A percentile compares a stretch with the other conserved stretches of the same genome.
Evolutionary conservation across 2,888 invertebrate genomes (phyloP).

Genomic region (Pollenia angustigena): DNA sequence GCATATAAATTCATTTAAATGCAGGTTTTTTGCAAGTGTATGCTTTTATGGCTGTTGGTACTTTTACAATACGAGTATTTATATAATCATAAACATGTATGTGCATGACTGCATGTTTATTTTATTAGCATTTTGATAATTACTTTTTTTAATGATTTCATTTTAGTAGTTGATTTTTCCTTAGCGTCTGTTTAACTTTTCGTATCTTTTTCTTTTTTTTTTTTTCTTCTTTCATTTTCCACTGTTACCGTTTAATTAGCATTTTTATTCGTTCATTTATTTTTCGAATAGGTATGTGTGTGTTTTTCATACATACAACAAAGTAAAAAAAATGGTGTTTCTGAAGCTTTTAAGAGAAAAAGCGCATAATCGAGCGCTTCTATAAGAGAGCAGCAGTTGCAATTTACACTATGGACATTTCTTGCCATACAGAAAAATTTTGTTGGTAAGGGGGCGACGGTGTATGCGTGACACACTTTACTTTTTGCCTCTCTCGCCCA

Average conservation of each 20-base stretch:
- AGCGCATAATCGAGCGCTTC: too few relatives aligned
- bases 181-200: slow-evolving; percentile 33
- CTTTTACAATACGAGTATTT: neutral
- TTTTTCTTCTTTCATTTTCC: slow-evolving; percentile 31
- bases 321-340: too few relatives aligned
- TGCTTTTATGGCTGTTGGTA: neutral
- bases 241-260: slow-evolving; percentile 60
- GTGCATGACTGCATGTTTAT: slow-evolving; percentile 67
- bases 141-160: slow-evolving; percentile 69
- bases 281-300: neutral
- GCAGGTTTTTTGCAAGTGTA: neutral
- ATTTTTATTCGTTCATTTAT: slow-evolving; percentile 65
- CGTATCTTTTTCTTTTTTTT: slow-evolving; percentile 16
- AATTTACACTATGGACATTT: too few relatives aligned
- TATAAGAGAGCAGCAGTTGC: too few relatives aligned
- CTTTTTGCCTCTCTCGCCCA: too few relatives aligned
- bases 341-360: too few relatives aligned
- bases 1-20: slow-evolving; percentile 29
- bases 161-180: slow-evolving; percentile 57
- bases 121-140: slow-evolving; percentile 72
- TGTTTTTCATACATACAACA: neutral
- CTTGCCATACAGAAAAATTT: too few relatives aligned
- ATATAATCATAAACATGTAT: neutral
- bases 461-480: too few relatives aligned
- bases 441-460: too few relatives aligned